Conservation (phyloP, 2,888 invertebrate species). For the Hoplodrina ambigua region DNA sequence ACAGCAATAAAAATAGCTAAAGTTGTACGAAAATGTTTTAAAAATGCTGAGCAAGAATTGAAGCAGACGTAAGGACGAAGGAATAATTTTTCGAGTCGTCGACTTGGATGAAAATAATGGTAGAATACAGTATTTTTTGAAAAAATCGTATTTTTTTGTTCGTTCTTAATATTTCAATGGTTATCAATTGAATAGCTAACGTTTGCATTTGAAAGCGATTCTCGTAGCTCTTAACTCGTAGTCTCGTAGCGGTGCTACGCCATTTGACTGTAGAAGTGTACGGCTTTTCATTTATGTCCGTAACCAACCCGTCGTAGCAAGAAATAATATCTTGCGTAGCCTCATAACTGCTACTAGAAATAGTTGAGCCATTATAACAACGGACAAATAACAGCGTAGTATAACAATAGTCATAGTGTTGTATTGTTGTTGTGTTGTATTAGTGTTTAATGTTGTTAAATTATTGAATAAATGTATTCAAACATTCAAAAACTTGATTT, state of each 20-base stretch:
- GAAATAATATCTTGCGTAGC: background rate
- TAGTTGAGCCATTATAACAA: too few relatives aligned
- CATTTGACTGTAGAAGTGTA: background rate
- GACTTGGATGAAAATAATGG: constrained; percentile 40
- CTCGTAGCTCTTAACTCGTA: constrained; percentile 38
- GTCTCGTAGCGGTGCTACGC: constrained; percentile 44
- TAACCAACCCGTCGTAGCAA: background rate
- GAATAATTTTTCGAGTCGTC: constrained; percentile 50
- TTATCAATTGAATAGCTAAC: background rate
- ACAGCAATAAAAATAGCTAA: constrained; percentile 54
- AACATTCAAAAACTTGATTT: too few relatives aligned
- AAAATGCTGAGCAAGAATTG: constrained; percentile 48
- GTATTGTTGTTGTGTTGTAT: too few relatives aligned
- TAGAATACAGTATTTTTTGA: background rate
- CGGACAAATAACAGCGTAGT: too few relatives aligned
- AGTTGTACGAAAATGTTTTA: constrained; percentile 43
- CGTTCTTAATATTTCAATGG: background rate
- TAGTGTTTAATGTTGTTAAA: too few relatives aligned
- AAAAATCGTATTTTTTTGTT: constrained; percentile 8
- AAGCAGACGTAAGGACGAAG: constrained; percentile 36
- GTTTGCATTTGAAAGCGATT: background rate
- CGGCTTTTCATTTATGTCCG: background rate
- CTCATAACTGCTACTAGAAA: background rate
- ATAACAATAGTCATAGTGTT: too few relatives aligned
- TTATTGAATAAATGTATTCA: too few relatives aligned